Evolutionary conservation across 2,113 vertebrate species (phyloP).

Genomic region (Mohoua ochrocephala): DNA sequence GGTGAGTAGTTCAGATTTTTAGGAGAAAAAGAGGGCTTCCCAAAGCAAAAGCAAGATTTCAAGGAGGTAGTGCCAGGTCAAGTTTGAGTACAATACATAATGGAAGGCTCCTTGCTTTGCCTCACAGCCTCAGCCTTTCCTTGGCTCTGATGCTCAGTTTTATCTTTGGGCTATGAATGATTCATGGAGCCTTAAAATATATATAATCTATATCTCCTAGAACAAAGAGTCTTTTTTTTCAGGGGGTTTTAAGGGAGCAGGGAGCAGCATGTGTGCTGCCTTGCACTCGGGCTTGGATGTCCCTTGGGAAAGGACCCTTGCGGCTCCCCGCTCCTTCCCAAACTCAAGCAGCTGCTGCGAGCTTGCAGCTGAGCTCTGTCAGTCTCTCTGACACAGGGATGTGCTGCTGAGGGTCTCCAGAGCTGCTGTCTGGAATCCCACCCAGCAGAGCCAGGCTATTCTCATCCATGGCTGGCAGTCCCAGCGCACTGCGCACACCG

Average conservation of each 20-base stretch:
- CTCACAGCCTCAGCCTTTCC: background rate
- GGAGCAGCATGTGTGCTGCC: background rate
- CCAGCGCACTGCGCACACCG: background rate
- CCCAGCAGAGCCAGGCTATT: background rate
- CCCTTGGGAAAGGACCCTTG: slow-evolving; percentile 31
- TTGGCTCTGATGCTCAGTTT: slow-evolving; percentile 39
- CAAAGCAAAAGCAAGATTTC: background rate
- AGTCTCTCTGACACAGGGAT: background rate
- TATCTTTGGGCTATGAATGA: slow-evolving; percentile 69
- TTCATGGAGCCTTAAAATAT: slow-evolving; percentile 70
- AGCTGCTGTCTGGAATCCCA: background rate
- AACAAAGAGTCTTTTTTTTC: slow-evolving; percentile 64
- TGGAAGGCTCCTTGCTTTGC: background rate
- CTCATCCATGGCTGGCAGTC: background rate
- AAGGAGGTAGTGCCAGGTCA: background rate
- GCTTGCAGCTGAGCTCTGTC: slow-evolving; percentile 39
- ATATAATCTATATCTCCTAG: slow-evolving; percentile 49
- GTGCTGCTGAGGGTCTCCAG: background rate
- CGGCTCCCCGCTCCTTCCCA: slow-evolving; percentile 37
- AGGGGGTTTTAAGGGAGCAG: background rate
- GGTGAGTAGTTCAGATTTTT: background rate
- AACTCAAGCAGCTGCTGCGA: slow-evolving; percentile 43
- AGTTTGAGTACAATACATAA: slow-evolving; percentile 39
- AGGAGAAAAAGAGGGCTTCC: background rate
- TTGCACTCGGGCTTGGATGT: background rate